Conservation (phyloP, 2,113 vertebrate species). For the Hemichromis elongatus region DNA sequence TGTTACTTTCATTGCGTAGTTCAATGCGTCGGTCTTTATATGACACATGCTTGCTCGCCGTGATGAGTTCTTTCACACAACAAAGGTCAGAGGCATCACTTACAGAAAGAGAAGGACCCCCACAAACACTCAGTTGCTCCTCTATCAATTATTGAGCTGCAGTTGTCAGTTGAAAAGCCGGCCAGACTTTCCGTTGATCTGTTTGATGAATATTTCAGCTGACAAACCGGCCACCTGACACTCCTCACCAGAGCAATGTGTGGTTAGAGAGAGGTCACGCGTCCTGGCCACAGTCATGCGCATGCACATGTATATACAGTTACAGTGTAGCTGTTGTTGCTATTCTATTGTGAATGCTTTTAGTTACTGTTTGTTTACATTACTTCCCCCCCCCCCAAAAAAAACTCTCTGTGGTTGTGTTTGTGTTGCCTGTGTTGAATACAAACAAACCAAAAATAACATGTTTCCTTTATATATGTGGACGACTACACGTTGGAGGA, state of each 20-base stretch:
- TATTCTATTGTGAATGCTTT: neutral
- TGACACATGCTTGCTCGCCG: constrained; percentile 31
- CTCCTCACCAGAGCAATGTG: constrained; percentile 31
- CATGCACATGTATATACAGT: constrained; percentile 22
- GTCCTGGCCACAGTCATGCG: neutral
- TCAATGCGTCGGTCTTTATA: constrained; percentile 13
- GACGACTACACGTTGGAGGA: neutral
- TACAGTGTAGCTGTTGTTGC: constrained; percentile 13
- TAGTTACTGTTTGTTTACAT: constrained; percentile 14
- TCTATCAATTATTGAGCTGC: constrained; percentile 61
- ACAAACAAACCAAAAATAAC: neutral
- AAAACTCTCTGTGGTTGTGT: neutral
- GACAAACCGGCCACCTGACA: constrained; percentile 70
- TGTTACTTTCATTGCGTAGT: constrained; percentile 36
- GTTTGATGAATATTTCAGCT: constrained; percentile 71
- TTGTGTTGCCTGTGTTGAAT: neutral
- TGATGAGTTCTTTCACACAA: constrained; percentile 49
- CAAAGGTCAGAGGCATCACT: constrained; percentile 59
- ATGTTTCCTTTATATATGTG: neutral
- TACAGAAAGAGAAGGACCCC: constrained; percentile 49
- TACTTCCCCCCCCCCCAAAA: neutral
- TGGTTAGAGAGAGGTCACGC: constrained; percentile 45
- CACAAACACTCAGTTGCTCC: constrained; percentile 33
- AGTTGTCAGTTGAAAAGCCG: constrained; percentile 62
- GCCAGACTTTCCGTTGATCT: constrained; percentile 71